Conservation (phyloP, 2,797 vertebrate species). For the Crocidura indochinensis region DNA sequence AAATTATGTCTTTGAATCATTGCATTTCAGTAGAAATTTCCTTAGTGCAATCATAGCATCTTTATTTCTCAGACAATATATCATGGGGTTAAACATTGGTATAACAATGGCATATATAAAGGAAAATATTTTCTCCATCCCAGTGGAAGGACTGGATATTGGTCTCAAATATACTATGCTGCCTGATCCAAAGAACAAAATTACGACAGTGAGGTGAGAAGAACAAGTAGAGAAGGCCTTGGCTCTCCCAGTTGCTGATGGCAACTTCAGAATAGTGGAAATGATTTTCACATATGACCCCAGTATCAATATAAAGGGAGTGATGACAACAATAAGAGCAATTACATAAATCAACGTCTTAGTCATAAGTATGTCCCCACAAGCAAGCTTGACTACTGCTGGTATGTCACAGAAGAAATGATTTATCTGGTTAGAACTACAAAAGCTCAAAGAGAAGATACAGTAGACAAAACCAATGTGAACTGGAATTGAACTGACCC, state of each 20-base stretch:
- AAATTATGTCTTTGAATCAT: background rate
- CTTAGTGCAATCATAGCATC: constrained; percentile 55
- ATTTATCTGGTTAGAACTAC: constrained; percentile 55
- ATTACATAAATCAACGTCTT: constrained; percentile 29
- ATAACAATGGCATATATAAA: constrained; percentile 62
- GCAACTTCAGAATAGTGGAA: constrained; percentile 68
- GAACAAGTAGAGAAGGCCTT: constrained; percentile 75
- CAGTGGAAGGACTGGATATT: constrained; percentile 16
- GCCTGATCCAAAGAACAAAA: constrained; percentile 67
- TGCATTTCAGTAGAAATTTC: constrained; percentile 22
- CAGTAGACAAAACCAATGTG: constrained; percentile 6
- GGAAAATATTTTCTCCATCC: constrained; percentile 54
- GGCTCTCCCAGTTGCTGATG: background rate
- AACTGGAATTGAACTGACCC: constrained; percentile 46
- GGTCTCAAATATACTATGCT: constrained; percentile 33
- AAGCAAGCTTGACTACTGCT: constrained; percentile 49
- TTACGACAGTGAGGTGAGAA: constrained; percentile 62
- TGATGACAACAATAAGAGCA: background rate
- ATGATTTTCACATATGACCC: constrained; percentile 73
- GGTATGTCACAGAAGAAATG: constrained; percentile 76
- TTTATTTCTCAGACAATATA: constrained; percentile 71
- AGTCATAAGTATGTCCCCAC: constrained; percentile 43
- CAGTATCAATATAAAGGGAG: constrained; percentile 66
- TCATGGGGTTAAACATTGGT: constrained; percentile 59
- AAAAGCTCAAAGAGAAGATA: constrained; percentile 69